phyloP scores from a whole-genome alignment of 2,113 vertebrate genomes.

The Semicossyphus pulcher region DNA sequence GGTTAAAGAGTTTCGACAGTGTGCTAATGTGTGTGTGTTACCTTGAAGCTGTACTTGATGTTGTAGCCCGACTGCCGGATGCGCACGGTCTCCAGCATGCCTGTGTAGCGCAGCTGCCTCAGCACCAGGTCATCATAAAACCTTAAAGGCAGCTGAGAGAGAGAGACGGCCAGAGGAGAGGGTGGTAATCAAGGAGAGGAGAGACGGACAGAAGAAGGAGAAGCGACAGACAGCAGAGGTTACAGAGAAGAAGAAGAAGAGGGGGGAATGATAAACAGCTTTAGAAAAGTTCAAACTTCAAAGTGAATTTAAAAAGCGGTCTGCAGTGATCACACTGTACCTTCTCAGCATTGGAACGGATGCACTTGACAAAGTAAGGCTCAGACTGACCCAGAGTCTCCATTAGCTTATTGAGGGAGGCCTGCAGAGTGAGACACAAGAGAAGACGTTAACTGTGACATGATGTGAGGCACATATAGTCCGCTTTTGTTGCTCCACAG shows the following conservation, averaged over 20 bases:
- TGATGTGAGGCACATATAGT: too few relatives aligned
- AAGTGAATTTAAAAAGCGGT: conserved; percentile 37
- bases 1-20: neutral
- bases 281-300: conserved; percentile 41
- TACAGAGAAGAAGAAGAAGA: conserved; percentile 28
- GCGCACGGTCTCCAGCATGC: conserved; percentile 97
- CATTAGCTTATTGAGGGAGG: conserved; percentile 97
- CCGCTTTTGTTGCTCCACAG: neutral
- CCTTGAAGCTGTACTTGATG: conserved; percentile 96
- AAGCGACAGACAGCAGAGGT: conserved; percentile 21
- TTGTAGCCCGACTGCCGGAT: conserved; percentile 98
- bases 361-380: conserved; percentile 99
- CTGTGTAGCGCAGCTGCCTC: conserved; percentile 96
- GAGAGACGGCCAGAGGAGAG: neutral
- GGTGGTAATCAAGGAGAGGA: neutral
- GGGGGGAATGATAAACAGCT: conserved; percentile 48
- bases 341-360: conserved; percentile 98
- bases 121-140: conserved; percentile 94
- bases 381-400: conserved; percentile 97
- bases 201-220: conserved; percentile 58
- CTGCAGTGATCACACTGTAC: conserved; percentile 73
- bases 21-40: conserved; percentile 60
- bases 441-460: conserved; percentile 1
- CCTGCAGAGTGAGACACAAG: conserved; percentile 78
- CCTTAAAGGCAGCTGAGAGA: conserved; percentile 89